Base-by-base conservation (phyloP, 2,113 vertebrate species). In the Hippocampus abdominalis region DNA sequence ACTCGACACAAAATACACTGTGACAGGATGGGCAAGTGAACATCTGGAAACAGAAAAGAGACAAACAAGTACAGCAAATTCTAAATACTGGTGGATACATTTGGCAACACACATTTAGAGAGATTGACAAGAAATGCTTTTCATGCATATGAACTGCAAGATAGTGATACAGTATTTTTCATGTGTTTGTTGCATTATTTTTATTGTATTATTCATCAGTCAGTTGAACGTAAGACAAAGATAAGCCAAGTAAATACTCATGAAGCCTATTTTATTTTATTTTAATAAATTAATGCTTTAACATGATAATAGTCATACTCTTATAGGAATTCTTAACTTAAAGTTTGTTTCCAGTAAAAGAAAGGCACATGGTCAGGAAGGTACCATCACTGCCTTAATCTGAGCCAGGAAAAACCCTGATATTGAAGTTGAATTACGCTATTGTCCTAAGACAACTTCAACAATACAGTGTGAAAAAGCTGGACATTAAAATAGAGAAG, bases 1-100 rank as follows among this genome's bases (percentile, higher is more conserved):
- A 99, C 42, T 99, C 96, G 82, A 95, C 74, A 23, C 97, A 99
- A 88, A 97, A 99, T 10, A 89, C 89, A 11, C 87, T 92, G 64
- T 78, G 84, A 83, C 97, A 99, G 0, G 84, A 82, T 10, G 88
- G 89, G 83, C 97, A 99, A 3, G 83, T 25, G 66, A 94, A 98
- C 29, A 95, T 89, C 97, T 99, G 40, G 27, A 61, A n/a, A 59
- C 60, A 78, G 2, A 74, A 20, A 73, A 23, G 53, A 11, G 66
- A 1, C 71, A 8, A 32, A 1, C 71, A 8, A 32, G 21, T 40
- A 21, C 54, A 11, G 3, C 23, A 13, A 51, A 8, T 36, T 48
- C 4, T 68, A 2, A 65, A 27, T 36, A 71, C 16, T 23, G 32
- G 3, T 39, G 36, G 16, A 13, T 40, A 36, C 13, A 12, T 60